Percentiles rank a stretch among this genome's conserved stretches.
Conservation (phyloP, 2,888 invertebrate species). For the Imbricaverruca yamaguchii region DNA sequence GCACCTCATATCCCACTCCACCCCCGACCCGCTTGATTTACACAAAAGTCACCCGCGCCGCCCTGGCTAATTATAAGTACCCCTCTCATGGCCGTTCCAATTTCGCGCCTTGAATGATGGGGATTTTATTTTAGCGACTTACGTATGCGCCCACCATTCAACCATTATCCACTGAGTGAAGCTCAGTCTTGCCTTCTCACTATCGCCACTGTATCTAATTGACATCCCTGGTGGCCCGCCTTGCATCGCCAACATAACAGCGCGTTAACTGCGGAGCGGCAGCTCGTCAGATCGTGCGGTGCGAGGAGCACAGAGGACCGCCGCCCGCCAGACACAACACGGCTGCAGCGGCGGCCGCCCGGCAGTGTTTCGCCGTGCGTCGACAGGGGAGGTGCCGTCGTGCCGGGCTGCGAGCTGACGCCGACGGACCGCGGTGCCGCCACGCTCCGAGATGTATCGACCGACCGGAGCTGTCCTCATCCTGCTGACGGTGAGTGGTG, state of each 20-base stretch:
- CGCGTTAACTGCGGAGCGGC: neutral
- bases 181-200: neutral
- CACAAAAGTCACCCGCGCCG: neutral
- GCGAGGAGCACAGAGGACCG: neutral
- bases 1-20: neutral
- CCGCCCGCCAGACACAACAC: slow-evolving; percentile 5
- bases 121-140: neutral
- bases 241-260: neutral
- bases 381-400: neutral
- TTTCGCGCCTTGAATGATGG: neutral
- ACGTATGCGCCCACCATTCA: neutral
- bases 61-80: neutral
- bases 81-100: slow-evolving; percentile 9
- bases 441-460: neutral
- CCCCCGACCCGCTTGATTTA: neutral
- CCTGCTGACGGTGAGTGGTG: neutral
- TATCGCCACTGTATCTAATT: neutral
- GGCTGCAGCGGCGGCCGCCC: neutral
- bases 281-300: neutral
- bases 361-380: neutral
- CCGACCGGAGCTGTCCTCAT: neutral
- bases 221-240: neutral
- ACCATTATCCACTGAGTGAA: neutral
- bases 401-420: neutral
- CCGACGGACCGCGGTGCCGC: neutral